Conservation (phyloP, 2,113 vertebrate species). For the Thryonomys swinderianus region DNA sequence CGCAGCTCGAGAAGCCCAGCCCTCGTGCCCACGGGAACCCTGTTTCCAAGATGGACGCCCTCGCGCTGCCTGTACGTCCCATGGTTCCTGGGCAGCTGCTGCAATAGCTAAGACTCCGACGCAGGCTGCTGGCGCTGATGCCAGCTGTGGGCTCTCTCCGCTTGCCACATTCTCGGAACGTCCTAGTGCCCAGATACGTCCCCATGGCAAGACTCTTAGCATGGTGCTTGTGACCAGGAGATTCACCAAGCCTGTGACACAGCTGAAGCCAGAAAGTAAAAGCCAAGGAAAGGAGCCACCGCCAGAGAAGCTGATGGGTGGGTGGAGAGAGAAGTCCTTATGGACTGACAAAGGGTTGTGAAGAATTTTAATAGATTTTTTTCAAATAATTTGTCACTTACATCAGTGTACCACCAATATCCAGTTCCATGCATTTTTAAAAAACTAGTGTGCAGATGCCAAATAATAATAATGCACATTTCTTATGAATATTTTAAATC, state of each 20-base stretch:
- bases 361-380: slow-evolving; percentile 75
- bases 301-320: neutral
- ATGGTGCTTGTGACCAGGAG: neutral
- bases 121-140: neutral
- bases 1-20: neutral
- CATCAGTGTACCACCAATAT: slow-evolving; percentile 29
- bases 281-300: slow-evolving; percentile 38
- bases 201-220: neutral
- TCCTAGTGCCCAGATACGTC: neutral
- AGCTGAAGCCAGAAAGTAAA: slow-evolving; percentile 6
- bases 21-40: neutral
- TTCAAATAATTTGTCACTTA: slow-evolving; percentile 73
- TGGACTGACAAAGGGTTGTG: slow-evolving; percentile 29
- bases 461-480: slow-evolving; percentile 77
- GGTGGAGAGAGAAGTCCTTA: slow-evolving; percentile 44
- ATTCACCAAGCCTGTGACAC: neutral
- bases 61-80: neutral
- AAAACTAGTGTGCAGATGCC: slow-evolving; percentile 63
- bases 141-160: neutral
- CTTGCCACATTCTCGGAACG: neutral
- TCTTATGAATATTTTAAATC: slow-evolving; percentile 82
- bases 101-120: neutral
- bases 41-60: neutral
- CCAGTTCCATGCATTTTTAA: slow-evolving; percentile 77
- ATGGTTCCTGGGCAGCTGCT: neutral